phyloP scores from a whole-genome alignment of 1,140 invertebrate species.

The Macrosteles quadrilineatus region DNA sequence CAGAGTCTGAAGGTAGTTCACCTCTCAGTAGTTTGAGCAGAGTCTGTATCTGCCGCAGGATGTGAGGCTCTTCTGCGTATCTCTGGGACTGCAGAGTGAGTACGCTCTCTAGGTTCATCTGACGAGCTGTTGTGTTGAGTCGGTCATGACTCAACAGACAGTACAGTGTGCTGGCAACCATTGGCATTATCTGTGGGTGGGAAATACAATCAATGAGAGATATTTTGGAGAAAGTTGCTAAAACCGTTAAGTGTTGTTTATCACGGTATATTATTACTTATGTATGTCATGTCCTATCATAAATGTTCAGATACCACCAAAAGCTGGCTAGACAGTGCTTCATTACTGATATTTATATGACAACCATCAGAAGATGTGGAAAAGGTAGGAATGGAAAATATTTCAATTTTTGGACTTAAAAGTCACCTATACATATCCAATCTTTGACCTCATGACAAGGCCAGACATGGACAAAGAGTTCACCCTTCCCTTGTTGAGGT shows the following conservation, averaged over 20 bases:
- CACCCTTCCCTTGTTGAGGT: too few relatives aligned
- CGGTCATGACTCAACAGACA: constrained; percentile 35
- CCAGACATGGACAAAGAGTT: too few relatives aligned
- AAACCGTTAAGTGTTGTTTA: neutral
- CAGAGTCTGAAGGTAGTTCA: constrained; percentile 16
- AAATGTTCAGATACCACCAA: too few relatives aligned
- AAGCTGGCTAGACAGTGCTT: too few relatives aligned
- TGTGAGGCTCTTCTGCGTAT: constrained; percentile 24
- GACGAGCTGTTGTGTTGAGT: constrained; percentile 33
- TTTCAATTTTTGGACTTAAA: too few relatives aligned
- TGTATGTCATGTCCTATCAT: too few relatives aligned
- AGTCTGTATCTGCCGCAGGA: constrained; percentile 32
- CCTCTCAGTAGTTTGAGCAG: constrained; percentile 31
- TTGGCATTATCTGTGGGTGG: constrained; percentile 35
- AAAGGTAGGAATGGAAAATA: too few relatives aligned
- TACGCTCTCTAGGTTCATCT: constrained; percentile 29
- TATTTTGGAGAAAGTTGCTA: neutral
- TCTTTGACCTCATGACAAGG: too few relatives aligned
- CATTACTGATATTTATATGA: too few relatives aligned
- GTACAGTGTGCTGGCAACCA: constrained; percentile 39
- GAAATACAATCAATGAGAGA: too few relatives aligned
- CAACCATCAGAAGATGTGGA: too few relatives aligned
- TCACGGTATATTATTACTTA: neutral
- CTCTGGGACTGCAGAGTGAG: constrained; percentile 21
- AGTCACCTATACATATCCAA: too few relatives aligned